Evolutionary conservation across 64 coral and sea anemone species (phyloP).

Genomic region (Platygyra sinensis): DNA sequence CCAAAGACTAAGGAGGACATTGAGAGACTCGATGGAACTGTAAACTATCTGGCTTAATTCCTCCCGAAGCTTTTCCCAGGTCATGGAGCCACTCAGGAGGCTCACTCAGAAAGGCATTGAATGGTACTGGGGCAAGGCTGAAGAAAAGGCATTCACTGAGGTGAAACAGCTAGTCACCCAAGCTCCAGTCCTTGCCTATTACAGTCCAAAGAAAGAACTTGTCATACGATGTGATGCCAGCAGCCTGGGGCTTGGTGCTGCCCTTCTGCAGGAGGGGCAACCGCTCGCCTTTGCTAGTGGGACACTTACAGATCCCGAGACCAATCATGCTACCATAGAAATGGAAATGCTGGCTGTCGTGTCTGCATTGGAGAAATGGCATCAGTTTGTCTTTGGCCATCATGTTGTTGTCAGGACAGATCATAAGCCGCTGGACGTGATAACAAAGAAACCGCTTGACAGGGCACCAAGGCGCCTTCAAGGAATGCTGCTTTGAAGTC

Average conservation of each 20-base stretch:
- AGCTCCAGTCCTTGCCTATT: too few species aligned
- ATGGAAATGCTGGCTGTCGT: conserved; percentile 42
- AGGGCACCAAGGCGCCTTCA: too few species aligned
- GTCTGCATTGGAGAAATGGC: conserved; percentile 35
- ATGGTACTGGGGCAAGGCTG: too few species aligned
- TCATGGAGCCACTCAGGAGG: conserved; percentile 6
- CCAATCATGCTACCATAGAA: conserved; percentile 34
- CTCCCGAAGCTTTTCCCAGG: not conserved
- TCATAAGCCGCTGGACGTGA: not conserved
- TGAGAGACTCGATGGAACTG: not conserved
- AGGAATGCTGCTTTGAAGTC: conserved; percentile 19
- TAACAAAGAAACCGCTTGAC: not conserved
- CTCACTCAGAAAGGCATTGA: not conserved
- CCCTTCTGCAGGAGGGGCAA: conserved; percentile 7
- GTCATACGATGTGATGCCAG: too few species aligned
- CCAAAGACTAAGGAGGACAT: conserved; percentile 9
- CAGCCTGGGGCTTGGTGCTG: too few species aligned
- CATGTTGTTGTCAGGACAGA: conserved; percentile 16
- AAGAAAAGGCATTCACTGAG: too few species aligned
- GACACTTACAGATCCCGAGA: conserved; percentile 31
- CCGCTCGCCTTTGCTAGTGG: conserved; percentile 23
- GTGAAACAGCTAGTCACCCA: too few species aligned
- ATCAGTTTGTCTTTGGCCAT: conserved; percentile 30
- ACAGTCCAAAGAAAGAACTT: too few species aligned
- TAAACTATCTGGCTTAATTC: not conserved